These are phyloP conservation scores for Anableps anableps DNA, from an alignment of 2,797 vertebrate species.

Conservation along the genomic window DNA sequence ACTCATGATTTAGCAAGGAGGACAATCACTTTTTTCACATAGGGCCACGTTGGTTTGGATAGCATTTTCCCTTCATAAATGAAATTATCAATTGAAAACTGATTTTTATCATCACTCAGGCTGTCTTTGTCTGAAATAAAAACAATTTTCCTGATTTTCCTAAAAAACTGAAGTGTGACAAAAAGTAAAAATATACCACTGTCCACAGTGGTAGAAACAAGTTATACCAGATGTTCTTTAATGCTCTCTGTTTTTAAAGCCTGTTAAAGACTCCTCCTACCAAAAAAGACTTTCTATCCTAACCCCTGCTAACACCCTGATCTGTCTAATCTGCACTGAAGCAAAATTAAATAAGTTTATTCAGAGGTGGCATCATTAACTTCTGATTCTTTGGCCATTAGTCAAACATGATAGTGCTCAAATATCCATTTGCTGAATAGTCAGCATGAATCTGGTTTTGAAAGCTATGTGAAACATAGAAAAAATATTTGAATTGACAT, in stretches of 20 bases:
- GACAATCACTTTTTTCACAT: neutral
- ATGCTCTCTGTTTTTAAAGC: too few relatives aligned
- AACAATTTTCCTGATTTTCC: neutral
- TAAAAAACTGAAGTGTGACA: neutral
- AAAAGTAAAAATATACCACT: too few relatives aligned
- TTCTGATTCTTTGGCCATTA: neutral
- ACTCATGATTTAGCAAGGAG: neutral
- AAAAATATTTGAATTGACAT: neutral
- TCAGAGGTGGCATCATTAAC: neutral
- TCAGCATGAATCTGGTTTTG: neutral
- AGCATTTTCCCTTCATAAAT: neutral
- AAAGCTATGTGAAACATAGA: neutral
- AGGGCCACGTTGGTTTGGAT: neutral
- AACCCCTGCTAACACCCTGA: too few relatives aligned
- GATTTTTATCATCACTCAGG: neutral
- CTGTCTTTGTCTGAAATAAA: neutral
- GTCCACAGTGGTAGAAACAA: too few relatives aligned
- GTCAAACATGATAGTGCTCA: neutral
- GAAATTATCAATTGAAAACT: neutral
- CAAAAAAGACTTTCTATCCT: too few relatives aligned
- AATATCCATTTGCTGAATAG: neutral
- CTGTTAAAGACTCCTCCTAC: too few relatives aligned
- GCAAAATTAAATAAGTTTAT: neutral
- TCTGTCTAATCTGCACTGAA: neutral
- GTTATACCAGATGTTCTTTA: neutral